A percentile compares a stretch with the other conserved stretches of the same genome.
Evolutionary conservation across 2,888 invertebrate species (phyloP).

Genomic region (Coelogynopora nodosa): DNA sequence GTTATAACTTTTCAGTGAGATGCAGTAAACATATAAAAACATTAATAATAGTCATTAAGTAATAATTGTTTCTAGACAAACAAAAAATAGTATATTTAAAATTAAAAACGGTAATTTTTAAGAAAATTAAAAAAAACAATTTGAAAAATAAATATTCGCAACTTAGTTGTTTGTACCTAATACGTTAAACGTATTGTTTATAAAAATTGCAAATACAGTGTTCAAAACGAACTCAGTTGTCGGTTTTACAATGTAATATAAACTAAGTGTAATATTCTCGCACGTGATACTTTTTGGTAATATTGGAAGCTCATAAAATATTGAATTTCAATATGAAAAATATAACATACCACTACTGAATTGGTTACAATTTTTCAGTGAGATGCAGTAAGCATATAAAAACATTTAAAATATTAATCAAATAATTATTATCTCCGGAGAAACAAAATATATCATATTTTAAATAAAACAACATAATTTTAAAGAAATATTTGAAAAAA

Average conservation of each 20-base stretch:
- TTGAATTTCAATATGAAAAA: conserved; percentile 12
- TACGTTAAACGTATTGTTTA: no score
- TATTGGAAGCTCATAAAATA: not conserved
- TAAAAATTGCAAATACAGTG: not conserved
- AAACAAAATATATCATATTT: conserved; percentile 1
- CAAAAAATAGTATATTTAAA: conserved; percentile 3
- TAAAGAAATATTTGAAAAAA: not conserved
- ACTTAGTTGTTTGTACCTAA: conserved; percentile 15
- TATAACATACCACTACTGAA: not conserved
- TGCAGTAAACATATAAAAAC: conserved; percentile 23
- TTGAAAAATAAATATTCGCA: not conserved
- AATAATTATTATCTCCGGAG: conserved; percentile 20
- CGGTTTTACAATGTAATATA: not conserved
- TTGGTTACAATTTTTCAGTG: conserved; percentile 6
- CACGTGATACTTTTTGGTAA: conserved; percentile 11
- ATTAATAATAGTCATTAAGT: conserved; percentile 9
- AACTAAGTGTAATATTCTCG: conserved; percentile 20
- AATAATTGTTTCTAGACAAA: not conserved
- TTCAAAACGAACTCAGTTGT: not conserved
- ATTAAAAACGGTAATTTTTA: not conserved
- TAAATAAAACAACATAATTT: not conserved
- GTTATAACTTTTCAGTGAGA: conserved; percentile 5
- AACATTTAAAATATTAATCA: conserved; percentile 9
- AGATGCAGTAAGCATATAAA: conserved; percentile 22
- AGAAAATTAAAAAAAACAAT: conserved; percentile 5